Base-by-base conservation (phyloP, 2,888 invertebrate species). In the Invenusta paracnida region DNA sequence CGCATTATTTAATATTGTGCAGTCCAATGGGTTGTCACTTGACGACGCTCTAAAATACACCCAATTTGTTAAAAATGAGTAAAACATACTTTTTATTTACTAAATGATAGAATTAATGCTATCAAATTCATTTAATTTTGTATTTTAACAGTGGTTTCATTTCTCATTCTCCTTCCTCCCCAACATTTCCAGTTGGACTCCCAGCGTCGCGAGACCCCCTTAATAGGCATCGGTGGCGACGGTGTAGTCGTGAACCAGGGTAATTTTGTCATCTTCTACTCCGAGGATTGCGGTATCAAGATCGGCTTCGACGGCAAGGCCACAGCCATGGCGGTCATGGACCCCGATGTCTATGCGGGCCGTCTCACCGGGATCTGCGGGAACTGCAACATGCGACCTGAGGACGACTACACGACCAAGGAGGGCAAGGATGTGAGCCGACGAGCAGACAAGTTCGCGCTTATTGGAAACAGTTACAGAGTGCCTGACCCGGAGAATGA, bases 381-480 rank as follows among this genome's bases (percentile, higher is more conserved):
- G 0, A 82, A 87, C 79, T 87, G 87, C 67, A 82, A 87, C 66
- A 30, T 31, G 13, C 30, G 82, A n/a, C 79, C 23, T 27, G 23
- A 25, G 79, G 87, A 86, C 82, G 86, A 86, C 27, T 86, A 28
- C 27, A 86, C 29, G 28, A 87, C 86, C 1, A 86, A 67, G 48
- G 81, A 67, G 11, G 86, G 86, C 23, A 23, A 86, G n/a, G 86
- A 87, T 66, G 30, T 87, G 17, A 31, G 81, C 48, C 17, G 27
- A 66, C 0, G 48, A 11, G 25, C 81, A 31, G 31, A 87, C 48
- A 87, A 81, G 25, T 86, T 48, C n/a, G 27, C 82, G 13, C 29
- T 87, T n/a, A 86, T 86, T 67, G 86, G 86, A 17, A 87, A 86
- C 28, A 86, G 85, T 29, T 86, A 87, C 82, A 1, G 79, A 0